Evolutionary conservation across 1,140 invertebrate species (phyloP).

Genomic region (Capitella teleta): DNA sequence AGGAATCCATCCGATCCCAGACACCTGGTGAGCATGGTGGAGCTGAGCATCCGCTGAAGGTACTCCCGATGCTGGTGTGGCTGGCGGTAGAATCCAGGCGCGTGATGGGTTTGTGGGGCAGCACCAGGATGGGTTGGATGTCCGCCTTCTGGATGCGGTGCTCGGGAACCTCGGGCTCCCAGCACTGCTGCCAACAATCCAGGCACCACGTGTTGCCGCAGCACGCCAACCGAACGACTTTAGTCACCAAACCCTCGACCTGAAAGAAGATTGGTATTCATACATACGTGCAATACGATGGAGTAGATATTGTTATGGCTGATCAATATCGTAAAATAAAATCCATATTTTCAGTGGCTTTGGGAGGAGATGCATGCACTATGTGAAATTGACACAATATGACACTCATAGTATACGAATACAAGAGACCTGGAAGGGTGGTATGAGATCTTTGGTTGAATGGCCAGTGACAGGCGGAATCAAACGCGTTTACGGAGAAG

Average conservation of each 20-base stretch:
- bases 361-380: no score
- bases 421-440: no score
- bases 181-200: background rate
- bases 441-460: no score
- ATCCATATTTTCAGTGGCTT: no score
- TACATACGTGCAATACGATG: no score
- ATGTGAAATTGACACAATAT: no score
- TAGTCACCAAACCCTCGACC: conserved; percentile 5
- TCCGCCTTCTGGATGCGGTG: conserved; percentile 3
- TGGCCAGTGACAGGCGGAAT: no score
- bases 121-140: conserved; percentile 8
- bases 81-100: background rate
- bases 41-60: conserved; percentile 8
- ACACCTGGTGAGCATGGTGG: background rate
- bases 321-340: no score
- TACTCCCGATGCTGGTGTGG: background rate
- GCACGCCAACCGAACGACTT: conserved; percentile 8
- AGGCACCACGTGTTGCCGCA: background rate
- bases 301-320: no score
- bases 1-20: conserved; percentile 8
- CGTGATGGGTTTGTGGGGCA: background rate
- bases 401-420: no score
- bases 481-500: no score
- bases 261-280: no score
- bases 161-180: background rate